These are phyloP conservation scores for Diloba caeruleocephala DNA, from an alignment of 2,888 invertebrate genomes.

Conservation along the genomic window DNA sequence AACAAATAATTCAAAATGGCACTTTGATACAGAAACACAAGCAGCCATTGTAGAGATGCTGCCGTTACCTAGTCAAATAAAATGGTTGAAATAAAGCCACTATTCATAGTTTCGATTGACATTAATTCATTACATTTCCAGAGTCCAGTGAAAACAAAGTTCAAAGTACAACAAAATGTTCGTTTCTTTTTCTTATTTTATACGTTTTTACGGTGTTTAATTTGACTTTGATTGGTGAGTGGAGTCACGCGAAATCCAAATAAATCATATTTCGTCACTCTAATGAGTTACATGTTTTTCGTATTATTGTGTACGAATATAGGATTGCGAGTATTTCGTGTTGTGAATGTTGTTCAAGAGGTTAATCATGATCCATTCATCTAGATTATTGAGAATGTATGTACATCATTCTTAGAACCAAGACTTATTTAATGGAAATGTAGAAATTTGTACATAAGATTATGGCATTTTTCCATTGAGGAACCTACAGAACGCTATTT, in stretches of 20 bases:
- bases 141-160: slow-evolving; percentile 14
- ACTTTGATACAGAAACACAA: no score
- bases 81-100: no score
- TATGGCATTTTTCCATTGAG: no score
- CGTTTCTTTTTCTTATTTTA: not conserved
- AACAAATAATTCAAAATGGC: no score
- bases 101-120: no score
- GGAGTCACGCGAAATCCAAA: slow-evolving; percentile 41
- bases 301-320: slow-evolving; percentile 21
- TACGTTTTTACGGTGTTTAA: slow-evolving; percentile 18
- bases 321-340: slow-evolving; percentile 5
- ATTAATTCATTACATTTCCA: no score
- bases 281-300: slow-evolving; percentile 31
- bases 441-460: no score
- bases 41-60: no score
- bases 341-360: slow-evolving; percentile 8
- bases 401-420: no score
- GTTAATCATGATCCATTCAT: slow-evolving; percentile 8
- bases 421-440: no score
- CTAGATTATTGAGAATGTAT: slow-evolving; percentile 20
- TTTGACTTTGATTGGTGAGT: slow-evolving; percentile 36
- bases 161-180: slow-evolving; percentile 1
- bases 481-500: no score
- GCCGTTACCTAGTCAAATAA: no score
- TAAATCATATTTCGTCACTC: slow-evolving; percentile 37